Evolutionary conservation across 2,797 vertebrate genomes (phyloP).

Genomic region (Trichosurus vulpecula): DNA sequence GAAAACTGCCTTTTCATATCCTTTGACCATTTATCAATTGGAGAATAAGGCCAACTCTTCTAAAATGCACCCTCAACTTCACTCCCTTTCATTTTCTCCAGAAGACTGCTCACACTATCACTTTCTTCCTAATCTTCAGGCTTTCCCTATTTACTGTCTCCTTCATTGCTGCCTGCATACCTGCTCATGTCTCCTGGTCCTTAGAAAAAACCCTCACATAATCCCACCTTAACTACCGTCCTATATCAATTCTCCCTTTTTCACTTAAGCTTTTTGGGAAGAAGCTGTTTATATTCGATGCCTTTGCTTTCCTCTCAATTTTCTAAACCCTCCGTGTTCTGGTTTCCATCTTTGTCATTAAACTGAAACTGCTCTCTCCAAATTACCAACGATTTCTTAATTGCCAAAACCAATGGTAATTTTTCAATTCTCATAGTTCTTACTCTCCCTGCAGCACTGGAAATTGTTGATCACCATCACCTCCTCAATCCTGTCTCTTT

Average conservation of each 20-base stretch:
- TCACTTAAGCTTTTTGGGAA: not conserved
- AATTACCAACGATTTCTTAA: not conserved
- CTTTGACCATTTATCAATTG: not conserved
- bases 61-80: not conserved
- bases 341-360: too few relatives aligned
- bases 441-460: not conserved
- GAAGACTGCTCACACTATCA: not conserved
- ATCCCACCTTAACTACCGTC: not conserved
- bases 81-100: not conserved
- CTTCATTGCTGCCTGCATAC: not conserved
- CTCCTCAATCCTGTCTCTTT: not conserved
- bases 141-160: not conserved
- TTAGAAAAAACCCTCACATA: not conserved
- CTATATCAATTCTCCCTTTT: not conserved
- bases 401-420: not conserved
- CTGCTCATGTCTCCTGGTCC: not conserved
- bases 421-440: not conserved
- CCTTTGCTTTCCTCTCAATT: not conserved
- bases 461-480: not conserved
- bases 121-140: not conserved
- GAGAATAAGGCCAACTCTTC: not conserved
- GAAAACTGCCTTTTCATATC: not conserved
- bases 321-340: too few relatives aligned
- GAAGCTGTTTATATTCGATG: not conserved
- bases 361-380: not conserved